Conservation (phyloP, 2,797 vertebrate species). For the Acipenser ruthenus region DNA sequence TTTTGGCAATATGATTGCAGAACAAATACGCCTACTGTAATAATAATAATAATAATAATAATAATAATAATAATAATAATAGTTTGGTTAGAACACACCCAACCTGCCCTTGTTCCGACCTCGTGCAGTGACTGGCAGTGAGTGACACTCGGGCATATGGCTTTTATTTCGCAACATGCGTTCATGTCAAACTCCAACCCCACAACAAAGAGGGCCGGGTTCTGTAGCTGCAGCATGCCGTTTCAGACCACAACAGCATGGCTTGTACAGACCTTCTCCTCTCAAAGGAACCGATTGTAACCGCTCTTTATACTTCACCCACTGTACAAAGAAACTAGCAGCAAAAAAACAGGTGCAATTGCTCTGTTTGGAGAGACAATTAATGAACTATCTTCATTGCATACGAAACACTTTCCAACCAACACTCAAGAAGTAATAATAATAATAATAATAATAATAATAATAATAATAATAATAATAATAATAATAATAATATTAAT, state of each 20-base stretch:
- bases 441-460: background rate
- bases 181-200: conserved; percentile 42
- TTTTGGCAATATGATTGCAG: conserved; percentile 40
- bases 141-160: conserved; percentile 51
- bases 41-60: background rate
- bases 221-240: conserved; percentile 12
- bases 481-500: background rate
- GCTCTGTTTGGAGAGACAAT: background rate
- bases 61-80: background rate
- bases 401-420: no score
- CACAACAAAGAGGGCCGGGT: conserved; percentile 50
- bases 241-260: background rate
- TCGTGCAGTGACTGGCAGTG: conserved; percentile 30
- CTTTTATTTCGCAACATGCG: conserved; percentile 50
- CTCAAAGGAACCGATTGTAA: background rate
- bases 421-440: background rate
- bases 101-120: conserved; percentile 24
- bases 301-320: conserved; percentile 3
- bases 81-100: conserved; percentile 4
- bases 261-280: background rate
- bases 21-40: background rate
- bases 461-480: background rate
- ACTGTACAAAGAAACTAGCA: background rate
- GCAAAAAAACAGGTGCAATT: background rate
- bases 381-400: no score